Base-by-base conservation (phyloP, 2,797 vertebrate species). In the Melanotaenia parkinsoni region DNA sequence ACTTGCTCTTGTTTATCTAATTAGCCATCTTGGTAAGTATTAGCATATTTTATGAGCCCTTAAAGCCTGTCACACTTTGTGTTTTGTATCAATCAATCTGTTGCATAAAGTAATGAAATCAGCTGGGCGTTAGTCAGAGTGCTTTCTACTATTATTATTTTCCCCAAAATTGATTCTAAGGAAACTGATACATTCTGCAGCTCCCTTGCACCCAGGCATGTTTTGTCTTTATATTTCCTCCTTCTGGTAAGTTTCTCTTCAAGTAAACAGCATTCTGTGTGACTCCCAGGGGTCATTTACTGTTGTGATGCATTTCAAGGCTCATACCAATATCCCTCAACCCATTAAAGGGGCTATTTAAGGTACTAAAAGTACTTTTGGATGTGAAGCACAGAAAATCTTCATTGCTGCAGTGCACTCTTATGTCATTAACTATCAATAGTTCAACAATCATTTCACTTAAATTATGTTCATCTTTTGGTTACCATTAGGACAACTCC, bases 261-360 rank as follows among this genome's bases (percentile, higher is more conserved):
- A 59, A 76, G 86, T 82, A 81, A 91, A 86, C 82, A 78, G 22
- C 70, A 72, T 84, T 81, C 67, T 76, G 47, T 56, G 74, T 81
- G 73, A 83, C 53, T 86, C 84, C 67, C 71, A 79, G 74, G 88
- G 86, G 84, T 84, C 76, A 74, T 78, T 82, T 82, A 82, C 83
- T 82, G 72, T 84, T 82, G 71, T 88, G 85, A 92, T 91, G 80
- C 77, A 91, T 92, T 88, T 86, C 77, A 76, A 72, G 67, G 59
- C 80, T 77, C 50, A 81, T 78, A 54, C 81, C 77, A 67, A 80
- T 67, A 76, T 79, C 61, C 84, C 83, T 66, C 53, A 67, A 78
- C 61, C 88, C 82, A 90, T 90, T 93, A 93, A 89, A 81, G 85
- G 84, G 66, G 82, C 88, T 79, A 83, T 91, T 92, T 86, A 84